Base-by-base conservation (phyloP, 2,113 vertebrate genomes). In the Rhynchopsitta pachyrhyncha region DNA sequence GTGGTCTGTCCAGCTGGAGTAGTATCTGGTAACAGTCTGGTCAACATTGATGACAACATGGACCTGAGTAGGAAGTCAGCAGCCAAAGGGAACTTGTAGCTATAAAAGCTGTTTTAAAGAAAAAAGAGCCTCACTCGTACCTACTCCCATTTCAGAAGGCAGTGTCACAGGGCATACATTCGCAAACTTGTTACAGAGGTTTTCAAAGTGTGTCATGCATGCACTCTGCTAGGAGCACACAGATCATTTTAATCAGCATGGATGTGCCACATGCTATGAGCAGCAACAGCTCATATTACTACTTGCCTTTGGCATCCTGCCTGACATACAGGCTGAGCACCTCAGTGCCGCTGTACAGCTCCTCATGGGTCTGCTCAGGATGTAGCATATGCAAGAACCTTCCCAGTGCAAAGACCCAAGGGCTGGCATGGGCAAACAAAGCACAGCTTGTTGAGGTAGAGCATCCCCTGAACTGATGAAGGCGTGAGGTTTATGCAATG, bases 311-410 rank as follows among this genome's bases (percentile, higher is more conserved):
- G 63, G 49, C 37, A 23, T 17, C 37, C 63, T 17, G 64, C 39
- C 57, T 0, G 0, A n/a, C 31, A 29, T 2, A 17, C 27, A 7
- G 44, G 67, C 27, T 33, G 27, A 80, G 60, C 53, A 23, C 62
- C 28, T 47, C 28, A n/a, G 60, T 6, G 1, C 79, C 0, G 1
- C 73, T 55, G 4, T 5, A 24, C 25, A 25, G 68, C 62, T 62
- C 39, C 35, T 64, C 42, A 31, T 5, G 35, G 9, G 9, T 22
- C 74, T 44, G 12, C 17, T 2, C 3, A 31, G 22, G 29, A 24
- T 35, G 31, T 35, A 29, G 35, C 39, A 68, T 35, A 37, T 1
- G 1, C 4, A 3, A 28, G 33, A 16, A 42, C 19, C 46, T 25
- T 28, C 12, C 31, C 0, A 1, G 22, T 8, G 47, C 15, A 11